Base-by-base conservation (phyloP, 2,797 vertebrate species). In the Netta rufina region DNA sequence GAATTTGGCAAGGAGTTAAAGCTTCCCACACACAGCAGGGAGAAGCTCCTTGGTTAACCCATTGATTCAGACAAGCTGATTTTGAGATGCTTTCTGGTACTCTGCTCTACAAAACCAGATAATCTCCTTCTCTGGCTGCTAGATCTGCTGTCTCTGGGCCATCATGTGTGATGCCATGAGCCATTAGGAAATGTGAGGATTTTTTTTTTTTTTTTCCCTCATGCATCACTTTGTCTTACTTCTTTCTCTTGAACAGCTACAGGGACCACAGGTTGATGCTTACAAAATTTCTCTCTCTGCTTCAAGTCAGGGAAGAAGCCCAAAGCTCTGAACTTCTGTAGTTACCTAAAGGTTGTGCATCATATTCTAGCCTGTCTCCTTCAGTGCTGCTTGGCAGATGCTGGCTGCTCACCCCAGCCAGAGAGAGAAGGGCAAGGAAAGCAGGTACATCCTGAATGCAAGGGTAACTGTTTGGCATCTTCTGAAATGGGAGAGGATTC, bases 1-100 rank as follows among this genome's bases (percentile, higher is more conserved):
- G 95, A 96, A 96, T 95, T 95, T 96, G 95, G 94, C 96, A 95
- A 73, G 71, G 92, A 94, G 94, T 64, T 92, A 54, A 25, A 2
- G 32, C 96, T 96, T 95, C 96, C 95, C 93, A 96, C 96, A 96
- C 0, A 4, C 21, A 90, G 58, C 85, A 72, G 80, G 67, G 90
- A 92, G 88, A 93, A 96, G 74, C 80, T 96, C 89, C 90, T 95
- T 0, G 2, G 81, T 96, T 96, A 96, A 96, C 96, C 71, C 93
- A 2, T 73, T 89, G 38, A 67, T 90, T 90, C 92, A 87, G 60
- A 39, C 0, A 24, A 91, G 62, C 33, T 1, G 4, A 47, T 75
- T 56, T 21, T 13, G 22, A 41, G 80, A 54, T 71, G n/a, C n/a
- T 67, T 13, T 76, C 54, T 73, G 62, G 38, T 71, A 27, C 47